A percentile compares a stretch with the other conserved stretches of the same genome.
Evolutionary conservation across 1,140 invertebrate species (phyloP).

Genomic region (Platyura marginata): DNA sequence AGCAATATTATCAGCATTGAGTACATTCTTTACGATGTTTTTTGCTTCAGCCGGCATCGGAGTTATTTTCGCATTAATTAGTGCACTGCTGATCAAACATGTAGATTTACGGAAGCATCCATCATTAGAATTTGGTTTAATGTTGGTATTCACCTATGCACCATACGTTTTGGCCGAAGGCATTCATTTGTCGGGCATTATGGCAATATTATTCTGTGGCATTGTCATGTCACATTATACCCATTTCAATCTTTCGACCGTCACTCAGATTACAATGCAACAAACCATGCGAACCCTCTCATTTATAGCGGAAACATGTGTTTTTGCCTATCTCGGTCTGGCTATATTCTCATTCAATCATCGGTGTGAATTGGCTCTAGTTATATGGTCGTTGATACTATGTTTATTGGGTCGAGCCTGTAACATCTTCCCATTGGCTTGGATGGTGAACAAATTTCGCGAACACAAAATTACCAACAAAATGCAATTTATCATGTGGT

Average conservation of each 20-base stretch:
- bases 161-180: slow-evolving; percentile 97
- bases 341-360: slow-evolving; percentile 94
- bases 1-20: slow-evolving; percentile 76
- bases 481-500: slow-evolving; percentile 99
- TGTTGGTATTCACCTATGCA: slow-evolving; percentile 95
- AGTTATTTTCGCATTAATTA: slow-evolving; percentile 84
- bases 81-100: slow-evolving; percentile 87
- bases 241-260: slow-evolving; percentile 94
- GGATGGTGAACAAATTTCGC: slow-evolving; percentile 86
- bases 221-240: slow-evolving; percentile 99
- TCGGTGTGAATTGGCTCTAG: slow-evolving; percentile 56
- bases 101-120: slow-evolving; percentile 94
- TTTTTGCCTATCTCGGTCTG: slow-evolving; percentile 96
- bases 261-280: slow-evolving; percentile 98
- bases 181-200: slow-evolving; percentile 84
- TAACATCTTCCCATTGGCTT: slow-evolving; percentile 91
- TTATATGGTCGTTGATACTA: slow-evolving; percentile 86
- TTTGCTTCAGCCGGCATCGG: slow-evolving; percentile 96
- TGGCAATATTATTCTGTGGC: slow-evolving; percentile 98
- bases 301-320: slow-evolving; percentile 96
- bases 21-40: slow-evolving; percentile 92
- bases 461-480: slow-evolving; percentile 95
- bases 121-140: slow-evolving; percentile 94
- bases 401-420: slow-evolving; percentile 84
- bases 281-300: slow-evolving; percentile 95